Evolutionary conservation across 2,797 vertebrate species (phyloP), one percentile per base, ranked within the genome.

Genomic region (Pangasius macronema): DNA sequence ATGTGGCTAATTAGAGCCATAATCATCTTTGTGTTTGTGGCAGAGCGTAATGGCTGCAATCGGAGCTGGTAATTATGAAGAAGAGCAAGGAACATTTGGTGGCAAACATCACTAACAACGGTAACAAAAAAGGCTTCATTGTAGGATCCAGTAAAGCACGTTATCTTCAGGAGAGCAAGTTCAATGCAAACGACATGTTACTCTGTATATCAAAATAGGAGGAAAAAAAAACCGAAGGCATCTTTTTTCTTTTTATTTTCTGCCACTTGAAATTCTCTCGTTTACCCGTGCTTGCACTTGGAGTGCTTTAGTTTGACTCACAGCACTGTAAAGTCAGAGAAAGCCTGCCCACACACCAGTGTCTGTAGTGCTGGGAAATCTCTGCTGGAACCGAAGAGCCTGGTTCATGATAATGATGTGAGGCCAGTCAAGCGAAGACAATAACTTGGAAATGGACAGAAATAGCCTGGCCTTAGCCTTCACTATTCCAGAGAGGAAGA

Each of bases 341-440:
- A 67, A 73, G 65, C 67, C 36, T 85, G 84, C 11, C 46, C 27
- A 36, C 67, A 80, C 77, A 88, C 87, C 20, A 61, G 82, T 59
- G 39, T 68, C 72, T 84, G 70, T 42, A 85, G 53, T 81, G 87
- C 67, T 53, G 39, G 55, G 46, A 77, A 88, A 88, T 63, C 75
- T 85, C 73, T 39, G 67, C 39, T 73, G 55, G 68, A 79, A 85
- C 42, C 82, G 46, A 83, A 87, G 24, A 73, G 55, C 18, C 82
- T 80, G 57, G 18, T 53, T 80, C 75, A 84, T 80, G 85, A 80
- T 83, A 86, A 86, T 93, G 94, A 94, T 94, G 92, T 92, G 93
- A 92, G 92, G 86, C 91, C 92, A 94, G 92, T 94, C 93, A 93
- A 92, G 88, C 91, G 91, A 93, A 91, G 91, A 94, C 93, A 95